phyloP scores from a whole-genome alignment of 2,113 vertebrate genomes.

The Pachycephala philippinensis region DNA sequence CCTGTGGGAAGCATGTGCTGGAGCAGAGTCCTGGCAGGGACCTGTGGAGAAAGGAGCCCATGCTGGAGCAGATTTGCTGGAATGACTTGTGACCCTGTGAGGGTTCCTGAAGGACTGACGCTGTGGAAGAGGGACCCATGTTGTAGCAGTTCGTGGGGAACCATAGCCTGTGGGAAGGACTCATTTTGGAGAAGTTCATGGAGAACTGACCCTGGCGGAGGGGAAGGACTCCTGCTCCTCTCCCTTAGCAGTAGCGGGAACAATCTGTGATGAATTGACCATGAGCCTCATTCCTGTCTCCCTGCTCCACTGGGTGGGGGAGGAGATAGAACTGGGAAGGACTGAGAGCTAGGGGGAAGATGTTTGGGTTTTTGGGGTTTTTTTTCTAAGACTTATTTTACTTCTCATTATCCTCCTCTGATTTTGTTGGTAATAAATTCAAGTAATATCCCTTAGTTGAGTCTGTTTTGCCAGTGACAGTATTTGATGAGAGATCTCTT shows the following conservation, averaged over 20 bases:
- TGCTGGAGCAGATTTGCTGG: not conserved
- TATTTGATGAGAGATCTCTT: not conserved
- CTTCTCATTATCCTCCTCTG: not conserved
- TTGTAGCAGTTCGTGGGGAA: not conserved
- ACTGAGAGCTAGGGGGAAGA: not conserved
- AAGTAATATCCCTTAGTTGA: not conserved
- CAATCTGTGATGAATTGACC: not conserved
- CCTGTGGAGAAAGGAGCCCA: not conserved
- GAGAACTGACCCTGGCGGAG: not conserved
- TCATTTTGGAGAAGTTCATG: not conserved
- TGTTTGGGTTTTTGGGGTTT: accelerated
- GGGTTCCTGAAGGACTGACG: not conserved
- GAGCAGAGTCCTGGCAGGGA: not conserved
- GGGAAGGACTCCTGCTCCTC: not conserved
- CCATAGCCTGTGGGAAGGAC: not conserved
- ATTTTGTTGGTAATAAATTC: not conserved
- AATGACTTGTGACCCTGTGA: not conserved
- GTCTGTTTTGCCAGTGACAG: not conserved
- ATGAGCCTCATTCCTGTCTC: not conserved
- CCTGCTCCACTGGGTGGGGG: not conserved
- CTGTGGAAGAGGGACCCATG: not conserved
- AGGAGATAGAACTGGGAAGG: not conserved
- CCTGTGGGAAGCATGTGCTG: not conserved
- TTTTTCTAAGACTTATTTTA: not conserved
- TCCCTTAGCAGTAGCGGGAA: not conserved